Evolutionary conservation across 1,140 invertebrate species (phyloP).

Genomic region (Drosophila repleta): DNA sequence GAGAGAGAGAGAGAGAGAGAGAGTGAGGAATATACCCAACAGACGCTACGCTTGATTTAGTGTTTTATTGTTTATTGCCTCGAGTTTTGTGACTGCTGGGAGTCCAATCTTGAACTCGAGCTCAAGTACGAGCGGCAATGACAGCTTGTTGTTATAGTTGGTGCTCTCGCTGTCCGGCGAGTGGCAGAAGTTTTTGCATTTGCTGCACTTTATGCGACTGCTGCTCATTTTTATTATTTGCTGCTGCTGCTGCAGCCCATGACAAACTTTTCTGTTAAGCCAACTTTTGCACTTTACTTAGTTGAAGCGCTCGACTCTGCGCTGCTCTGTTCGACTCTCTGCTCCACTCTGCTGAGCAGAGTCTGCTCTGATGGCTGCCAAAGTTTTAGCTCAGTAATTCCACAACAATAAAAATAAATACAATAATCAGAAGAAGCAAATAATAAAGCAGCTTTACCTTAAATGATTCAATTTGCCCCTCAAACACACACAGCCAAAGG

Average conservation of each 20-base stretch:
- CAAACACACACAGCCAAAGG: neutral
- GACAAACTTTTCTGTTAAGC: slow-evolving; percentile 41
- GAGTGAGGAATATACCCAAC: neutral
- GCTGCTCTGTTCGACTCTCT: neutral
- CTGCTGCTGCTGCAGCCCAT: slow-evolving; percentile 31
- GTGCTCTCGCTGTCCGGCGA: slow-evolving; percentile 28
- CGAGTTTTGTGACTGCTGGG: slow-evolving; percentile 35
- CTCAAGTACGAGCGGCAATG: slow-evolving; percentile 31
- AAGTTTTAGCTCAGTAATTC: slow-evolving; percentile 39
- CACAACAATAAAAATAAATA: slow-evolving; percentile 46
- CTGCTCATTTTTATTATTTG: slow-evolving; percentile 48
- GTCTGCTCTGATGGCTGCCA: slow-evolving; percentile 28
- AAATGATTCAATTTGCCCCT: slow-evolving; percentile 57
- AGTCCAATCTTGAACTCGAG: slow-evolving; percentile 26
- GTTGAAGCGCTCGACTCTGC: slow-evolving; percentile 7
- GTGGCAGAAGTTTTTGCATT: slow-evolving; percentile 53
- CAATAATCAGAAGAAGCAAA: slow-evolving; percentile 31
- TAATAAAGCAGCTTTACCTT: slow-evolving; percentile 51
- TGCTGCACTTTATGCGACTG: slow-evolving; percentile 54
- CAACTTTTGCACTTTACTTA: slow-evolving; percentile 54
- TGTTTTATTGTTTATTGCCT: slow-evolving; percentile 50
- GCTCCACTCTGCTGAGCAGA: too few relatives aligned
- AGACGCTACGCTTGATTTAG: slow-evolving; percentile 47
- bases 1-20: neutral
- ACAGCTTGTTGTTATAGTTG: slow-evolving; percentile 18